Evolutionary conservation across 2,113 vertebrate species (phyloP).

Genomic region (Baryphthengus martii): DNA sequence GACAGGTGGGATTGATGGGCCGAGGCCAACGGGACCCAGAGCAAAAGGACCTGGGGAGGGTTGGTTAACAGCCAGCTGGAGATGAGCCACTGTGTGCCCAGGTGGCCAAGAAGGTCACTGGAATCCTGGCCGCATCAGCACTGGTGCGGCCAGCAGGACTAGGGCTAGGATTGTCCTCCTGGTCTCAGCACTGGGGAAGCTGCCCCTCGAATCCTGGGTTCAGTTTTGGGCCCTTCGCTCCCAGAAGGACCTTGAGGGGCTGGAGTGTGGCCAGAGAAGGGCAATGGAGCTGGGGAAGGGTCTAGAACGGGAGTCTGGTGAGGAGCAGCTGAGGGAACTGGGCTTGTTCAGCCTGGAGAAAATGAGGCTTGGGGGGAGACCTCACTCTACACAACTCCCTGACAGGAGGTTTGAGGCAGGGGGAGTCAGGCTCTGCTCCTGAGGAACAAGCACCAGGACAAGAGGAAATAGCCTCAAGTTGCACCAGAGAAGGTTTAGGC

Average conservation of each 20-base stretch:
- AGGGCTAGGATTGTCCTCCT: background rate
- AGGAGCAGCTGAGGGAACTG: too few species aligned
- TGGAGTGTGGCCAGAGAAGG: background rate
- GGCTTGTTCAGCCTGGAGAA: too few species aligned
- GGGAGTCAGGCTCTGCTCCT: fast-evolving
- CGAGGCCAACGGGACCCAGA: fast-evolving
- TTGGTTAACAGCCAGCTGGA: background rate
- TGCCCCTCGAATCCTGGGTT: too few species aligned
- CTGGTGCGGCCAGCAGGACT: background rate
- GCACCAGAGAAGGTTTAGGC: fast-evolving
- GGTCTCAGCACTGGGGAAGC: background rate
- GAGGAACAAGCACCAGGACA: background rate
- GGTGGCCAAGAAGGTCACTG: background rate
- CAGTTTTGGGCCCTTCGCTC: background rate
- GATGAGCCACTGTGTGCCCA: background rate
- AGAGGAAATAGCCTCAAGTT: background rate
- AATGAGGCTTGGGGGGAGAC: background rate
- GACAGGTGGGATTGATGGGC: background rate
- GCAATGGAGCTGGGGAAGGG: fast-evolving
- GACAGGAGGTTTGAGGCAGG: background rate
- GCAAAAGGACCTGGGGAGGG: background rate
- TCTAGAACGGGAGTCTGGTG: background rate
- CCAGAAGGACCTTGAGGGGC: background rate
- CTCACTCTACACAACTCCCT: background rate
- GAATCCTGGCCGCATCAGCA: background rate